Percentiles rank a stretch among this genome's conserved stretches.
phyloP scores from a whole-genome alignment of 2,888 invertebrate genomes.

The Sesia apiformis region DNA sequence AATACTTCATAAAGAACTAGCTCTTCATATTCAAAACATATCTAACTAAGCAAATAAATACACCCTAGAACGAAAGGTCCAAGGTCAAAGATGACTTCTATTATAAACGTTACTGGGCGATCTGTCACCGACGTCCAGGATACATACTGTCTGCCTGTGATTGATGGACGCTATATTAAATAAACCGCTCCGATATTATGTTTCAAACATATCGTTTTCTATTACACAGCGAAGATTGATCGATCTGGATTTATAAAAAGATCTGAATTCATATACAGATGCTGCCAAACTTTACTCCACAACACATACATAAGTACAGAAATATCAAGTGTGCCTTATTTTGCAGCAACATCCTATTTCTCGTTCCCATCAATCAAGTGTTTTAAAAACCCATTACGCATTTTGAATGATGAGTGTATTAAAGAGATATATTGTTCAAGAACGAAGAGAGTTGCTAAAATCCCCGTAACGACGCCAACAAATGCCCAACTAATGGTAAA shows the following conservation, averaged over 20 bases:
- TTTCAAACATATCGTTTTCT: constrained; percentile 62
- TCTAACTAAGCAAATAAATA: background rate
- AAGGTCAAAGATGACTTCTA: constrained; percentile 16
- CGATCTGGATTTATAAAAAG: constrained; percentile 38
- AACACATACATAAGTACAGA: background rate
- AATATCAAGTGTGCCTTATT: constrained; percentile 1
- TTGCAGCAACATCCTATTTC: constrained; percentile 2
- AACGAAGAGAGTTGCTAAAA: constrained; percentile 9
- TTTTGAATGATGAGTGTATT: constrained; percentile 27
- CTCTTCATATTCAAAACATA: background rate
- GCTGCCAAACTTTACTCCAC: constrained; percentile 7
- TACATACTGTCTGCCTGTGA: constrained; percentile 42
- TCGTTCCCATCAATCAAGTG: constrained; percentile 25
- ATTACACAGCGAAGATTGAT: constrained; percentile 58
- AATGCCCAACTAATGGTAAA: constrained; percentile 37
- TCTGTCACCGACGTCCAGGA: constrained; percentile 53
- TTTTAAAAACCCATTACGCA: constrained; percentile 22
- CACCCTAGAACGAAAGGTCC: background rate
- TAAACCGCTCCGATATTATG: constrained; percentile 62
- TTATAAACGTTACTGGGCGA: constrained; percentile 49
- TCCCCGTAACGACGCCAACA: constrained; percentile 12
- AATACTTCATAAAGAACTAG: too few relatives aligned
- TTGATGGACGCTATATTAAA: constrained; percentile 67
- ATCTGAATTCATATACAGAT: constrained; percentile 7
- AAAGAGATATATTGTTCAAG: constrained; percentile 19